Evolutionary conservation across 2,888 invertebrate genomes (phyloP).

Genomic region (Stenoptilia bipunctidactyla): DNA sequence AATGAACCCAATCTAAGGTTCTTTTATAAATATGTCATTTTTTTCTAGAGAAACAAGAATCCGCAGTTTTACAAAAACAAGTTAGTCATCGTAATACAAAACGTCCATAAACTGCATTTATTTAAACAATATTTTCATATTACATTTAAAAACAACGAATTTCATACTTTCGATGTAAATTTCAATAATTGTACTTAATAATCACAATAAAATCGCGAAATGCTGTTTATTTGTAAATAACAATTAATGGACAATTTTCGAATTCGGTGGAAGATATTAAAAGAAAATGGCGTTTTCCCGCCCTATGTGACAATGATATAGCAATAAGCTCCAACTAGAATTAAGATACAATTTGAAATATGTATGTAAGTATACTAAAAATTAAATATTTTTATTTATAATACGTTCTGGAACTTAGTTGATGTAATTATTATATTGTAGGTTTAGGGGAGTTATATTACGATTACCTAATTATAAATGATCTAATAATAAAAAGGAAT

Average conservation of each 20-base stretch:
- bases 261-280: slow-evolving; percentile 19
- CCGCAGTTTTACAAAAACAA: too few relatives aligned
- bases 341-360: slow-evolving; percentile 29
- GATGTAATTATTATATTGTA: slow-evolving; percentile 54
- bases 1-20: too few relatives aligned
- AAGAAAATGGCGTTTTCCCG: slow-evolving; percentile 22
- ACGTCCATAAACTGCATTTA: neutral
- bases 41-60: too few relatives aligned
- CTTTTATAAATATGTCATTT: too few relatives aligned
- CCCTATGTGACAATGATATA: slow-evolving; percentile 32
- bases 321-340: slow-evolving; percentile 37
- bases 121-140: neutral
- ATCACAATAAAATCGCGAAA: neutral
- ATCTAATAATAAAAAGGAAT: slow-evolving; percentile 59
- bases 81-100: neutral
- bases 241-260: neutral
- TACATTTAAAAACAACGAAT: neutral
- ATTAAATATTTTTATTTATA: slow-evolving; percentile 47
- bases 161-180: slow-evolving; percentile 7
- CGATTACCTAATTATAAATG: slow-evolving; percentile 51
- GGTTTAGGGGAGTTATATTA: slow-evolving; percentile 47
- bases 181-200: slow-evolving; percentile 3
- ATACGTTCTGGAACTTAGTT: slow-evolving; percentile 43
- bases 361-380: slow-evolving; percentile 23
- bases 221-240: neutral